Conservation (phyloP, 2,113 vertebrate species). For the Pelodiscus sinensis region DNA sequence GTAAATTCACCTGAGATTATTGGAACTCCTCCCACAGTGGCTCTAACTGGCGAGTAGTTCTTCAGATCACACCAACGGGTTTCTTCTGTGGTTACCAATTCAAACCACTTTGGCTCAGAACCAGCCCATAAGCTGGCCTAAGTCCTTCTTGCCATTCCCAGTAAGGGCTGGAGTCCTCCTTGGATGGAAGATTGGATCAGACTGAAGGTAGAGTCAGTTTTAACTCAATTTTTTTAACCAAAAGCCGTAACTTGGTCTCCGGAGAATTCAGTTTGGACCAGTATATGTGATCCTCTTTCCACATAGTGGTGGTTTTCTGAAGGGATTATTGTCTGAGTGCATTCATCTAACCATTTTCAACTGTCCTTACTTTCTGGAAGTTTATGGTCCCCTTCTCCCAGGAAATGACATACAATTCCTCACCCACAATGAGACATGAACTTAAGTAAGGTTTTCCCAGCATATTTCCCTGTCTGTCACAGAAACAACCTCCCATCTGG, state of each 20-base stretch:
- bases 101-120: neutral
- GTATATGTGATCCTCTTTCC: neutral
- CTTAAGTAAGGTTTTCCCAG: neutral
- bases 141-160: neutral
- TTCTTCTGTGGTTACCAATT: neutral
- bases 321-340: neutral
- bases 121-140: neutral
- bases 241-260: neutral
- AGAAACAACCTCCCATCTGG: constrained; percentile 9
- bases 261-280: neutral
- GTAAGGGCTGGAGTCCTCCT: neutral
- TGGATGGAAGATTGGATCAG: neutral
- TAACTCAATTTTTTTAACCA: neutral
- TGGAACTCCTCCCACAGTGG: neutral
- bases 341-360: neutral
- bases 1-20: neutral
- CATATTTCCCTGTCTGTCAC: neutral
- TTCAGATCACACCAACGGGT: neutral
- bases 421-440: neutral
- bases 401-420: neutral
- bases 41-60: neutral
- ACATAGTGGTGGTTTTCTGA: neutral
- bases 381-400: neutral
- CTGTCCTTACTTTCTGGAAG: neutral
- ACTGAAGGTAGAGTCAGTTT: neutral